Evolutionary conservation across 2,888 invertebrate species (phyloP).

Genomic region (Drosophila tanythrix): DNA sequence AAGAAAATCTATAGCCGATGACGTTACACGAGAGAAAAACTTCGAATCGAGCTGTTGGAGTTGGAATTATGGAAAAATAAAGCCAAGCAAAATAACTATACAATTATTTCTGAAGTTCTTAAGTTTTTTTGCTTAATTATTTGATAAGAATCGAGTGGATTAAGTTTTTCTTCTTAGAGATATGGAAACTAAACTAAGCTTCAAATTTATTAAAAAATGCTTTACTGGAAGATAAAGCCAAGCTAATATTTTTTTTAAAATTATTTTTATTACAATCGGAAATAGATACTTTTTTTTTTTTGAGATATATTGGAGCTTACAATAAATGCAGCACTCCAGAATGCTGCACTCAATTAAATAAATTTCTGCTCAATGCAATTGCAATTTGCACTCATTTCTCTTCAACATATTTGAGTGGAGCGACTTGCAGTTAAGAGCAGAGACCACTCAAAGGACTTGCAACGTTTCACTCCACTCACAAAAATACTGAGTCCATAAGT

Average conservation of each 20-base stretch:
- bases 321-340: too few species aligned
- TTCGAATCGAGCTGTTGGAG: not conserved
- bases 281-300: not conserved
- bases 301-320: not conserved
- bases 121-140: not conserved
- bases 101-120: not conserved
- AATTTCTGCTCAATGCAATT: constrained; percentile 3
- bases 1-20: not conserved
- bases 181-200: not conserved
- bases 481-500: not conserved
- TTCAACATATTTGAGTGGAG: constrained; percentile 21
- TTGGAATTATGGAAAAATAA: not conserved
- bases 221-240: not conserved
- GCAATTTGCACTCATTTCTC: constrained; percentile 25
- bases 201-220: not conserved
- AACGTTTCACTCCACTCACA: constrained; percentile 10
- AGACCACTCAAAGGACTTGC: not conserved
- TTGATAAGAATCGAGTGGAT: not conserved
- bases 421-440: constrained; percentile 13
- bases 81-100: not conserved
- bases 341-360: not conserved
- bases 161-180: not conserved
- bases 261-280: not conserved
- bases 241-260: too few species aligned
- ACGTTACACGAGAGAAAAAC: not conserved